phyloP scores from a whole-genome alignment of 92 coral and sea anemone species.

The Anthopleura xanthogrammica region DNA sequence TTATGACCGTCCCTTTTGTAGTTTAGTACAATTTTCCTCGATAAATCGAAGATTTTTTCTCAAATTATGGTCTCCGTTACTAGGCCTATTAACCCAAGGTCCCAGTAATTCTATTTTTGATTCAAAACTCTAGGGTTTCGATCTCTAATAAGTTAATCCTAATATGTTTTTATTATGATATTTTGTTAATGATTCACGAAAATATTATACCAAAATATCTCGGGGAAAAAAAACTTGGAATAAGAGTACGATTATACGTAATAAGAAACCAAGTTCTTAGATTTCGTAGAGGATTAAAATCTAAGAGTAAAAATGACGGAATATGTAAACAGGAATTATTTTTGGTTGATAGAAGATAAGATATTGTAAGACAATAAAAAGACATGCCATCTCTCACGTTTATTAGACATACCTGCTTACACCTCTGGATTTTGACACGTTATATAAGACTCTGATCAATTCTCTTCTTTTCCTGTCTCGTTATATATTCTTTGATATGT shows the following conservation, averaged over 20 bases:
- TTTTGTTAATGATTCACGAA: background rate
- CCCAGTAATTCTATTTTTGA: background rate
- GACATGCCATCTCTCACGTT: background rate
- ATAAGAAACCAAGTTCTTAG: background rate
- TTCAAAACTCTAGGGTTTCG: background rate
- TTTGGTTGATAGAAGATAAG: background rate
- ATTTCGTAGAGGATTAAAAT: background rate
- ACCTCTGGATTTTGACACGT: background rate
- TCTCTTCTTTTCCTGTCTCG: background rate
- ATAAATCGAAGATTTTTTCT: background rate
- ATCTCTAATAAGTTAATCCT: background rate
- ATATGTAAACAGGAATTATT: background rate
- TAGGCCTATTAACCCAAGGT: background rate
- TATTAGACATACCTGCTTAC: background rate
- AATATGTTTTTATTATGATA: background rate
- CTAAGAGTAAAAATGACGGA: background rate
- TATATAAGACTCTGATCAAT: background rate
- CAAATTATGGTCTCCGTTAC: background rate
- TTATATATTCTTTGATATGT: too few species aligned
- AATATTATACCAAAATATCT: background rate
- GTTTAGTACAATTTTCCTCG: constrained; percentile 6
- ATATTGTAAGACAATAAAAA: background rate
- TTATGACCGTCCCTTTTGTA: constrained; percentile 20
- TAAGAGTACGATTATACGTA: background rate
- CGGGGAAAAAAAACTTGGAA: background rate